A percentile compares a stretch with the other conserved stretches of the same genome.
These are phyloP conservation scores for Tychaedon coryphoeus DNA, from an alignment of 2,113 vertebrate genomes.

Conservation along the genomic window DNA sequence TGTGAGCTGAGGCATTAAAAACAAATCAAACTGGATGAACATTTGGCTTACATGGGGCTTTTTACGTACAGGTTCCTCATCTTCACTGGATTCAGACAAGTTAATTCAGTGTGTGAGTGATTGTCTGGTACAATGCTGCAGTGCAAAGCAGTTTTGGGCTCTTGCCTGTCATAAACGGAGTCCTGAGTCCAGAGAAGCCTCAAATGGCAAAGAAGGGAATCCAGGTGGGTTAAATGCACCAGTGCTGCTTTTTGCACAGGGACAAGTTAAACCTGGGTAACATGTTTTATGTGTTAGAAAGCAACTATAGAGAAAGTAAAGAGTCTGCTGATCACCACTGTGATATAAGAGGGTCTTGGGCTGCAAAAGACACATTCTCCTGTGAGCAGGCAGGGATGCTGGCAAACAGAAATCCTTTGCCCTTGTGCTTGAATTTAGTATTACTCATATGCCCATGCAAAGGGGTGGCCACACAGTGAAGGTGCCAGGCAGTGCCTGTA, in stretches of 20 bases:
- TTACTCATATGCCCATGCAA: rapidly evolving
- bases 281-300: neutral
- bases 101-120: neutral
- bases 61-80: neutral
- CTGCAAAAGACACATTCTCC: neutral
- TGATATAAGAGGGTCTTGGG: neutral
- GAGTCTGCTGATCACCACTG: neutral
- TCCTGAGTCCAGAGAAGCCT: neutral
- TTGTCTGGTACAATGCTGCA: neutral
- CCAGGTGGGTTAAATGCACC: neutral
- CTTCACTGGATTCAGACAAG: neutral
- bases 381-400: neutral
- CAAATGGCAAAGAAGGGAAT: neutral
- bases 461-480: neutral
- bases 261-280: neutral
- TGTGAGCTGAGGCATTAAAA: neutral
- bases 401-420: neutral
- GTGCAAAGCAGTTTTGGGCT: neutral
- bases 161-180: neutral
- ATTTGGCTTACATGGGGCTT: neutral
- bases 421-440: neutral
- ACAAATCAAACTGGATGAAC: neutral
- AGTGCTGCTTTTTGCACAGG: neutral
- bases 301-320: neutral
- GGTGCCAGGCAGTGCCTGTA: neutral